phyloP scores from a whole-genome alignment of 2,797 vertebrate genomes.

The Acrossocheilus fasciatus region DNA sequence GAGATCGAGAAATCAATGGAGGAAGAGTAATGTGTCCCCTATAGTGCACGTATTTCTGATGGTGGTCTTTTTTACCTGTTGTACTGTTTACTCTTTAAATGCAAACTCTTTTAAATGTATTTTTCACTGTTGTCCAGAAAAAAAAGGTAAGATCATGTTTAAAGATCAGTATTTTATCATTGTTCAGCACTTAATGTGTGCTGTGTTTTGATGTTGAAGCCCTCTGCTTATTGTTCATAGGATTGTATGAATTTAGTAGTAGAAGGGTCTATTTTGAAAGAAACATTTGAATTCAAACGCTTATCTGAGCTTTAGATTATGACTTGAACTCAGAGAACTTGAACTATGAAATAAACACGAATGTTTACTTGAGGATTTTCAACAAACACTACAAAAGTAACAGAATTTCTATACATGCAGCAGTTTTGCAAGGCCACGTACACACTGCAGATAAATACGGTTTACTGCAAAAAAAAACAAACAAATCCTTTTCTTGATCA shows the following conservation, averaged over 20 bases:
- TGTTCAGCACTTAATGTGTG: conserved; percentile 67
- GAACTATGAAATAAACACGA: conserved; percentile 13
- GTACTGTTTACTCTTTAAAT: conserved; percentile 75
- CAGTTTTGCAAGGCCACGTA: conserved; percentile 26
- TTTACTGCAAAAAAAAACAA: neutral
- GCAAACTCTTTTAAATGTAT: conserved; percentile 71
- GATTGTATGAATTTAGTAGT: conserved; percentile 74
- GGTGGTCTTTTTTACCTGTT: conserved; percentile 81
- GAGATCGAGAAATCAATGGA: conserved; percentile 92
- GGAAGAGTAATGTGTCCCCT: conserved; percentile 75
- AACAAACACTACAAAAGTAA: conserved; percentile 15
- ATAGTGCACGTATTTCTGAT: conserved; percentile 69
- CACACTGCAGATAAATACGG: conserved; percentile 1
- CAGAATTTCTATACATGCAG: neutral
- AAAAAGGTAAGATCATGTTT: conserved; percentile 60
- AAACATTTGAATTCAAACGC: conserved; percentile 51
- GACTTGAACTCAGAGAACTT: conserved; percentile 50
- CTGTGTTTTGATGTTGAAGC: conserved; percentile 74
- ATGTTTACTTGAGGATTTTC: conserved; percentile 47
- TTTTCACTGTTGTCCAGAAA: conserved; percentile 75
- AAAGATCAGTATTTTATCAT: conserved; percentile 75
- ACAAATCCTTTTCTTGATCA: neutral
- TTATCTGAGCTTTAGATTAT: conserved; percentile 46
- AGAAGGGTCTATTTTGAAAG: conserved; percentile 76
- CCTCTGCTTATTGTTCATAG: conserved; percentile 54